A percentile compares a stretch with the other conserved stretches of the same genome.
Conservation (phyloP, 2,797 vertebrate species). For the Manis javanica region DNA sequence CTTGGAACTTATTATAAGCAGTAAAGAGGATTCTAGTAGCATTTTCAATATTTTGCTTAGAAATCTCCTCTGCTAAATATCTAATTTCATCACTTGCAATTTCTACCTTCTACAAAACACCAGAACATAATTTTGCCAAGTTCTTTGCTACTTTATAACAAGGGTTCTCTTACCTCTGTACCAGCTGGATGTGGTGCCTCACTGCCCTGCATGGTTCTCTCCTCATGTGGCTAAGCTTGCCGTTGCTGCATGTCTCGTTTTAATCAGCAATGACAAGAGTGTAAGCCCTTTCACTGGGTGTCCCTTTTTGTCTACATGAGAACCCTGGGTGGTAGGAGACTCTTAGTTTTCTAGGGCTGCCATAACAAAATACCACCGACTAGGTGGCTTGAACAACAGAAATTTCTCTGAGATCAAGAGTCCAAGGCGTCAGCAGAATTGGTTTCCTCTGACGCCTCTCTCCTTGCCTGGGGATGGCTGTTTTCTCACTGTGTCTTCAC, state of each 20-base stretch:
- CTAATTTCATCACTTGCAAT: neutral
- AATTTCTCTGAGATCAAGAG: neutral
- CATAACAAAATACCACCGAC: neutral
- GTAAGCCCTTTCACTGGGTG: neutral
- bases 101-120: neutral
- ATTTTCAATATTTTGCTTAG: neutral
- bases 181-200: neutral
- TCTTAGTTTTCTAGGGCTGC: neutral
- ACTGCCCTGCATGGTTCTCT: neutral
- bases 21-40: neutral
- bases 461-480: neutral
- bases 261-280: neutral
- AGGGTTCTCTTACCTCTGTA: neutral
- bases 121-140: neutral
- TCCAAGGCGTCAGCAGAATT: neutral
- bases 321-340: neutral
- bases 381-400: neutral
- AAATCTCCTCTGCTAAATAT: neutral
- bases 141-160: neutral
- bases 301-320: neutral
- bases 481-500: neutral
- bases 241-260: neutral
- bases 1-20: neutral
- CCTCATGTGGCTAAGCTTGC: neutral
- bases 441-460: neutral